These are phyloP conservation scores for Eucera pruinosa DNA, from an alignment of 2,888 invertebrate species.

Conservation along the genomic window DNA sequence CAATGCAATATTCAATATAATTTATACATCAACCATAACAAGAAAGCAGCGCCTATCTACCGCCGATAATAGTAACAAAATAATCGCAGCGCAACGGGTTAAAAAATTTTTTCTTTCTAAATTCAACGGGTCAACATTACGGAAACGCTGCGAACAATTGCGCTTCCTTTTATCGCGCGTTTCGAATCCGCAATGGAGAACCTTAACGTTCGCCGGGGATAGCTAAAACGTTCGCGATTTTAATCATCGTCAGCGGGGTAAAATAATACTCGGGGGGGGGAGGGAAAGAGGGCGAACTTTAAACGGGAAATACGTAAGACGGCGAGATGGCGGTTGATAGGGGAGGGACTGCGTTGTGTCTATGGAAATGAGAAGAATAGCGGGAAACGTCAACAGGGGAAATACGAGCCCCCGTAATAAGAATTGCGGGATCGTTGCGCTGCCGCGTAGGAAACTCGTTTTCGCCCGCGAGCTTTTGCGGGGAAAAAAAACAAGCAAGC, in stretches of 20 bases:
- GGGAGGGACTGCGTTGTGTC: conserved; percentile 4
- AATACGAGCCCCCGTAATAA: conserved; percentile 51
- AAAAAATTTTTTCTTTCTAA: no score
- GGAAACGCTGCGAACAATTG: no score
- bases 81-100: no score
- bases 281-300: conserved; percentile 14
- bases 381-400: conserved; percentile 50
- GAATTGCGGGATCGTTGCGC: conserved; percentile 34
- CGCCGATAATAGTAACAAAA: no score
- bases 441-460: conserved; percentile 39
- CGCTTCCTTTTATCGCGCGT: no score
- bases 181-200: no score
- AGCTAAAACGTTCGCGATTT: not conserved
- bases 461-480: conserved; percentile 28
- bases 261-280: not conserved
- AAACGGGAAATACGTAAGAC: conserved; percentile 20
- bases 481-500: no score
- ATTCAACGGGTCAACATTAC: no score
- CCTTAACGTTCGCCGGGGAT: no score
- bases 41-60: no score
- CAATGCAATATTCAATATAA: no score
- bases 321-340: conserved; percentile 15
- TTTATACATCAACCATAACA: no score
- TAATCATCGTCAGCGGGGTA: not conserved
- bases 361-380: conserved; percentile 35